Evolutionary conservation across 2,888 invertebrate genomes (phyloP).

Genomic region (Drosophila multiciliata): DNA sequence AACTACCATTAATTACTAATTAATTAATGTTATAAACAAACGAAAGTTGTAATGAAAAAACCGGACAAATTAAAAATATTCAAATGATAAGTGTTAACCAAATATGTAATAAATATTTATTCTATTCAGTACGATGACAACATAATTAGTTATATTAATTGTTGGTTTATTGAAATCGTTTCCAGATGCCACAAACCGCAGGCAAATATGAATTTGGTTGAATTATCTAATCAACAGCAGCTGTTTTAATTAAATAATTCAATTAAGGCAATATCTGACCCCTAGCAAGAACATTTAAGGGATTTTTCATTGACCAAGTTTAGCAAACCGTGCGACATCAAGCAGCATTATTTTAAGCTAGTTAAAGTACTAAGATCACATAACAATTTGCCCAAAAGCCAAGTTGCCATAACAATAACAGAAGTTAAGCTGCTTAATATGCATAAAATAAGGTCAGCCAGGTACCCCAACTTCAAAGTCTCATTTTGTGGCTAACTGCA

Average conservation of each 20-base stretch:
- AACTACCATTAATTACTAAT: conserved; percentile 6
- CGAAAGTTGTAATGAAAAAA: background rate
- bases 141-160: background rate
- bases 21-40: conserved; percentile 22
- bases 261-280: background rate
- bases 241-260: conserved; percentile 19
- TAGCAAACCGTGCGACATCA: background rate
- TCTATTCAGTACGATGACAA: conserved; percentile 20
- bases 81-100: conserved; percentile 7
- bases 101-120: conserved; percentile 45
- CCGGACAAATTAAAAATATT: conserved; percentile 5
- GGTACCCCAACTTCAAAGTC: background rate
- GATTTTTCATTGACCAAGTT: conserved; percentile 4
- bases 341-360: conserved; percentile 12
- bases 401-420: conserved; percentile 21
- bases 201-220: background rate
- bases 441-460: conserved; percentile 32
- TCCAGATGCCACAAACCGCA: background rate
- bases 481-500: background rate
- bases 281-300: conserved; percentile 11
- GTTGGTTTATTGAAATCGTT: background rate
- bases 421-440: conserved; percentile 47
- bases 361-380: conserved; percentile 3
- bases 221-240: conserved; percentile 7
- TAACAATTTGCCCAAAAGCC: conserved; percentile 20